Evolutionary conservation across 2,888 invertebrate species (phyloP).

Genomic region (Carterocephalus palaemon): DNA sequence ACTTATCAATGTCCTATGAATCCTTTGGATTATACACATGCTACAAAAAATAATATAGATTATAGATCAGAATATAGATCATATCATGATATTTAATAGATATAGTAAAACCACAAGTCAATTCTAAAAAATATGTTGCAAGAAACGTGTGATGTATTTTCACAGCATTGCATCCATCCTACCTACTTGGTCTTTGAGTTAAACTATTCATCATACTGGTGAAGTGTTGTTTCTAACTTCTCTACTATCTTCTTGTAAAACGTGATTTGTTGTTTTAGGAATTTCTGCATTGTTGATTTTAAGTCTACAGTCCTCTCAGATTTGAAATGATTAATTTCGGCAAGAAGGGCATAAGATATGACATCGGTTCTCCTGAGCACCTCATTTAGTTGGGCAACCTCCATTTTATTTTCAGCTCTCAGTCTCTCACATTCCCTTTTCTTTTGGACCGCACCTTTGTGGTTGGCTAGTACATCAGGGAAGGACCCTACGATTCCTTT

Average conservation of each 20-base stretch:
- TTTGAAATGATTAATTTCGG: slow-evolving; percentile 97
- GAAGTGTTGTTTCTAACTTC: slow-evolving; percentile 81
- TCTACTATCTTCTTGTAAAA: slow-evolving; percentile 93
- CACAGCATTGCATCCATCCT: slow-evolving; percentile 22
- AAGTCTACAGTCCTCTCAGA: slow-evolving; percentile 91
- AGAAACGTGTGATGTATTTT: slow-evolving; percentile 16
- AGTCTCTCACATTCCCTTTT: slow-evolving; percentile 92
- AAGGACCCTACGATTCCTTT: slow-evolving; percentile 94
- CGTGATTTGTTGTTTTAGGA: slow-evolving; percentile 91
- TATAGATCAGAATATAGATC: no score
- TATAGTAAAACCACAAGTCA: slow-evolving; percentile 30
- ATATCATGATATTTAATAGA: slow-evolving; percentile 14
- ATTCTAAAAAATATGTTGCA: slow-evolving; percentile 7
- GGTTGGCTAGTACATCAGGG: slow-evolving; percentile 93
- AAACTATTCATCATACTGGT: slow-evolving; percentile 66
- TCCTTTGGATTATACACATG: slow-evolving; percentile 54
- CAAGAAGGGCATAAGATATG: slow-evolving; percentile 94
- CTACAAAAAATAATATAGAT: slow-evolving; percentile 34
- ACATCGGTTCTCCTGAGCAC: slow-evolving; percentile 92
- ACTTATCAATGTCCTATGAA: slow-evolving; percentile 41
- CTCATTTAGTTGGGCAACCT: slow-evolving; percentile 87
- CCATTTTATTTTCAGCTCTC: slow-evolving; percentile 89
- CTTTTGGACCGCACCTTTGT: slow-evolving; percentile 94
- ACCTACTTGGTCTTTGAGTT: slow-evolving; percentile 28
- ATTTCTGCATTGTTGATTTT: slow-evolving; percentile 90